Evolutionary conservation across 2,797 vertebrate species (phyloP).

Genomic region (Triplophysa bombifrons): DNA sequence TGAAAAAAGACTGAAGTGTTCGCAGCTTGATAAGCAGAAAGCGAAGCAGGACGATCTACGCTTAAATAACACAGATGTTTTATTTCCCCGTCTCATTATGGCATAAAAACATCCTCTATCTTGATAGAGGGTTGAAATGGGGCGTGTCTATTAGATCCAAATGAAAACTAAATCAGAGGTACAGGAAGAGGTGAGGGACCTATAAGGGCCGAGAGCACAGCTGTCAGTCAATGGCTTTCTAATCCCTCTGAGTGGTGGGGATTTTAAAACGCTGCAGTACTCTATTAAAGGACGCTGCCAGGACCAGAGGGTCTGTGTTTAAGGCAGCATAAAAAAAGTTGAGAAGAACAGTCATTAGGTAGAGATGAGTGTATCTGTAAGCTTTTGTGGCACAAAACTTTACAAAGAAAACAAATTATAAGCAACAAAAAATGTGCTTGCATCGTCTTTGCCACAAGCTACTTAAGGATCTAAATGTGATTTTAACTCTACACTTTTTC

Average conservation of each 20-base stretch:
- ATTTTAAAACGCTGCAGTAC: background rate
- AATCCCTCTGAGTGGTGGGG: conserved; percentile 12
- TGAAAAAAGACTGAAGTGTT: conserved; percentile 45
- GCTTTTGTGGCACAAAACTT: conserved; percentile 22
- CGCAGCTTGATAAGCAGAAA: conserved; percentile 36
- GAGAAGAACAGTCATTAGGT: conserved; percentile 26
- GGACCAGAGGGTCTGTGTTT: conserved; percentile 5
- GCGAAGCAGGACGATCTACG: conserved; percentile 56
- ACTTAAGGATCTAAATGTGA: background rate
- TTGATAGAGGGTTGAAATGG: conserved; percentile 17
- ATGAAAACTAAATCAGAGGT: conserved; percentile 55
- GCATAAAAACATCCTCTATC: conserved; percentile 20
- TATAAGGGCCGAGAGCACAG: conserved; percentile 35
- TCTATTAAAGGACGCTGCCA: background rate
- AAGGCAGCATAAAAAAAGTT: conserved; percentile 13
- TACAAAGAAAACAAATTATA: background rate
- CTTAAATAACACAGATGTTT: conserved; percentile 66
- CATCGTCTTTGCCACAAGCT: conserved; percentile 27
- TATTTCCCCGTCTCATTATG: conserved; percentile 20
- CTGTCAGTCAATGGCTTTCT: conserved; percentile 49
- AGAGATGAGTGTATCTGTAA: background rate
- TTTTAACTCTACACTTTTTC: too few relatives aligned
- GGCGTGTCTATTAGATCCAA: conserved; percentile 59
- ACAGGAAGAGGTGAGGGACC: conserved; percentile 33
- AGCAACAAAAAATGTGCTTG: background rate